These are phyloP conservation scores for Perdita meconis DNA, from an alignment of 2,888 invertebrate species.

Conservation along the genomic window DNA sequence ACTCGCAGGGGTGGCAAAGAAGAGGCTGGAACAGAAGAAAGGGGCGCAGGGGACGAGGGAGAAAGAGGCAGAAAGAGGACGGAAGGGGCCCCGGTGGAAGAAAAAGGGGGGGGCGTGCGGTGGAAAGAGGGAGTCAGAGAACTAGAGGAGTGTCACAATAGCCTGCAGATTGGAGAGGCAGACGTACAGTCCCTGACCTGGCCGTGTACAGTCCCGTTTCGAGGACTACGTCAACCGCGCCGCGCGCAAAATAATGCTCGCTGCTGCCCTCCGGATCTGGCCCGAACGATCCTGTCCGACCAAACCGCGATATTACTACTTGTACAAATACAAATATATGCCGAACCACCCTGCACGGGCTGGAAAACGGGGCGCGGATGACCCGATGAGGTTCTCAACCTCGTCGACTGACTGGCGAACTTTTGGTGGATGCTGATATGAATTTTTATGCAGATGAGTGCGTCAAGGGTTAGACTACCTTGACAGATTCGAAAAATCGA, in stretches of 20 bases:
- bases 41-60: constrained; percentile 39
- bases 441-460: background rate
- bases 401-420: background rate
- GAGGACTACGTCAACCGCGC: constrained; percentile 41
- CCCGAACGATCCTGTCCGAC: constrained; percentile 63
- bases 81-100: constrained; percentile 50
- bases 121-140: constrained; percentile 51
- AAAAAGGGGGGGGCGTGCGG: constrained; percentile 36
- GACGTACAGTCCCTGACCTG: constrained; percentile 78
- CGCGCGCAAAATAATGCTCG: constrained; percentile 59
- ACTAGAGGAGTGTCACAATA: constrained; percentile 77
- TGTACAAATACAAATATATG: constrained; percentile 77
- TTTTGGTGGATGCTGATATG: background rate
- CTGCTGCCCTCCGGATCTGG: background rate
- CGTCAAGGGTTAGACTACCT: no score
- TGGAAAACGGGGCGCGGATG: background rate
- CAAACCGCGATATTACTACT: constrained; percentile 80
- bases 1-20: constrained; percentile 58
- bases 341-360: constrained; percentile 29
- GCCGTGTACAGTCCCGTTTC: constrained; percentile 73
- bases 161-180: constrained; percentile 82
- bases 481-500: no score
- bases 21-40: constrained; percentile 52
- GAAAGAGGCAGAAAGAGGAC: constrained; percentile 34
- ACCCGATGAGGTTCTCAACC: constrained; percentile 41